These are phyloP conservation scores for Ichneumoninae sp. DNA, from an alignment of 2,888 invertebrate species.

Conservation along the genomic window DNA sequence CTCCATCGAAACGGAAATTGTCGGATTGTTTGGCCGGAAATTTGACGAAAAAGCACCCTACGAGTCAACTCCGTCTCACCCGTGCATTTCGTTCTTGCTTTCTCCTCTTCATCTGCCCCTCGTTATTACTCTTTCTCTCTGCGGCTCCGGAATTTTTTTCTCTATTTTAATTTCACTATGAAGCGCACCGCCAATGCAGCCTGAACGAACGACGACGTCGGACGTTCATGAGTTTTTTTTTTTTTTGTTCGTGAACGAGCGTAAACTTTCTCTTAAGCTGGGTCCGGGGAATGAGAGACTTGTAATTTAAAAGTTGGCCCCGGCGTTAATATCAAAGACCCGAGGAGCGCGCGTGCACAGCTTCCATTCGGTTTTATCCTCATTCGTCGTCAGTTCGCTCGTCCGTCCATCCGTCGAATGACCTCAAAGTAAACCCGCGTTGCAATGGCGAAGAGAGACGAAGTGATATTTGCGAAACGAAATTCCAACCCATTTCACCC, in stretches of 20 bases:
- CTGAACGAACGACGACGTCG: constrained; percentile 7
- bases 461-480: constrained; percentile 55
- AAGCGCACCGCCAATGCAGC: constrained; percentile 7
- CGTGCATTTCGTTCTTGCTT: constrained; percentile 15
- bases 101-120: constrained; percentile 39
- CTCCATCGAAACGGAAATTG: constrained; percentile 18
- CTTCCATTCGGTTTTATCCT: constrained; percentile 48
- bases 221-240: constrained; percentile 20
- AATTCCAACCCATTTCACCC: constrained; percentile 34
- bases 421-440: constrained; percentile 49
- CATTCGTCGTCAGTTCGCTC: constrained; percentile 52
- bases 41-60: neutral
- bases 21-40: constrained; percentile 19
- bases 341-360: constrained; percentile 20
- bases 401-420: constrained; percentile 50
- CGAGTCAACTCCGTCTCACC: neutral
- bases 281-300: constrained; percentile 51
- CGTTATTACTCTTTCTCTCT: constrained; percentile 44
- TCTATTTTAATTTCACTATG: constrained; percentile 32
- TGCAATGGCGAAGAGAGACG: constrained; percentile 23
- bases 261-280: constrained; percentile 59
- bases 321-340: constrained; percentile 62
- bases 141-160: constrained; percentile 36
- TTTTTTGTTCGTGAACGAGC: constrained; percentile 45
- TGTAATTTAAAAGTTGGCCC: constrained; percentile 65